Conservation (phyloP, 53 echinoderm and acorn worm species). For the Zoroaster sp. region DNA sequence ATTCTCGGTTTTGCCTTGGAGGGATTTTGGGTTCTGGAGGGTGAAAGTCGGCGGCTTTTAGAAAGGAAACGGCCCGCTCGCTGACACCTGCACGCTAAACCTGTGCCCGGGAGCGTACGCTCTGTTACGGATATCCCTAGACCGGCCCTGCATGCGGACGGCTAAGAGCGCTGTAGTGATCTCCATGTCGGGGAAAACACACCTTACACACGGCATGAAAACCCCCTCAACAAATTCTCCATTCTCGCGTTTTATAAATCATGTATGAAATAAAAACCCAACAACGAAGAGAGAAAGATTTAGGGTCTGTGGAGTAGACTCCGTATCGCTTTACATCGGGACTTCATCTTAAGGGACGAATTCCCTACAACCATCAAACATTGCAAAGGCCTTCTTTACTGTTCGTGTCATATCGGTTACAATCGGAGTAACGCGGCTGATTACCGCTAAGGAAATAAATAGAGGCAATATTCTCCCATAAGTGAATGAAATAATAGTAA, state of each 20-base stretch:
- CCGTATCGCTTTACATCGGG: slow-evolving; percentile 11
- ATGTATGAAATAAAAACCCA: slow-evolving; percentile 11
- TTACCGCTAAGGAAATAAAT: not conserved
- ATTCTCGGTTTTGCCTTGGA: slow-evolving; percentile 33
- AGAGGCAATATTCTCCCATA: not conserved
- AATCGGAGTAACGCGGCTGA: not conserved
- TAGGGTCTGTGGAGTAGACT: not conserved
- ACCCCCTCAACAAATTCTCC: not conserved
- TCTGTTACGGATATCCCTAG: slow-evolving; percentile 38
- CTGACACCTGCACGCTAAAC: slow-evolving; percentile 51
- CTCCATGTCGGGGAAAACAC: slow-evolving; percentile 26
- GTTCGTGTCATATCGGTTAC: not conserved
- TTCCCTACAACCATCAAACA: slow-evolving; percentile 30
- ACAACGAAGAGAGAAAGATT: not conserved
- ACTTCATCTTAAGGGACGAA: not conserved
- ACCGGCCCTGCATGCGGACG: not conserved
- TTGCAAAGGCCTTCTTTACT: not conserved
- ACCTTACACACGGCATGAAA: not conserved
- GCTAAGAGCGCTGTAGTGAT: slow-evolving; percentile 5
- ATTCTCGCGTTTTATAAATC: not conserved
- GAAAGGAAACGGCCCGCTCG: slow-evolving; percentile 18
- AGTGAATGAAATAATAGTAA: not conserved
- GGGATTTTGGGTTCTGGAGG: slow-evolving; percentile 23
- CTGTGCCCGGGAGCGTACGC: slow-evolving; percentile 4
- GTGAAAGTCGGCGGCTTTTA: slow-evolving; percentile 52